A percentile compares a stretch with the other conserved stretches of the same genome.
These are phyloP conservation scores for Progne subis DNA, from an alignment of 2,113 vertebrate species.

Conservation along the genomic window DNA sequence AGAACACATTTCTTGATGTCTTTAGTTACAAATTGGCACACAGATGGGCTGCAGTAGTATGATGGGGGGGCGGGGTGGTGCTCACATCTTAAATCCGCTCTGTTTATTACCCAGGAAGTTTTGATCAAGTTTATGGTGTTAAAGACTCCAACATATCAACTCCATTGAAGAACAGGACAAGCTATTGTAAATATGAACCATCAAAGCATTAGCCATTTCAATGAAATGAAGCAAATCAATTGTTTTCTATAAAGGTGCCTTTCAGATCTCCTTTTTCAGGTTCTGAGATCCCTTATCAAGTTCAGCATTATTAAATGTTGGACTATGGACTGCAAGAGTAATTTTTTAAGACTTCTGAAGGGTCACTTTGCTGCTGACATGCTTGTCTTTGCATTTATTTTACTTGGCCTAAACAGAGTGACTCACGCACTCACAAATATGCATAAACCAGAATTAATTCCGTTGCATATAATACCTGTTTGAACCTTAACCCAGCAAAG, in stretches of 20 bases:
- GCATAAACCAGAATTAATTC: not conserved
- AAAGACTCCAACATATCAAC: conserved; percentile 78
- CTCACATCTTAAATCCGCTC: conserved; percentile 64
- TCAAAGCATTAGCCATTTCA: conserved; percentile 84
- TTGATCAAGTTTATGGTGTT: conserved; percentile 82
- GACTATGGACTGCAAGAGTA: conserved; percentile 51
- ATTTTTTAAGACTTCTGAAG: conserved; percentile 58
- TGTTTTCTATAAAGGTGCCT: conserved; percentile 81
- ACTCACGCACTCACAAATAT: not conserved
- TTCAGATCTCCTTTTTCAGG: conserved; percentile 78
- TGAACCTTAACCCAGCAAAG: not conserved
- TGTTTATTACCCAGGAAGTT: conserved; percentile 81
- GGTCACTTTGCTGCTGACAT: conserved; percentile 58
- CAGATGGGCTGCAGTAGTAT: conserved; percentile 63
- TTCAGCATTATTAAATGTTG: conserved; percentile 67
- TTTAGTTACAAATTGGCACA: conserved; percentile 79
- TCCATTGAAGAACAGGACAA: conserved; percentile 75
- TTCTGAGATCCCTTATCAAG: conserved; percentile 62
- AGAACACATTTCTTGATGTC: conserved; percentile 76
- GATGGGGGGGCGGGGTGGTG: conserved; percentile 28
- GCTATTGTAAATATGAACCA: conserved; percentile 82
- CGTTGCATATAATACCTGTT: not conserved
- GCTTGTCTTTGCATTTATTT: conserved; percentile 51
- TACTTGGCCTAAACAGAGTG: conserved; percentile 36
- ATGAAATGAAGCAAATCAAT: conserved; percentile 84